These are phyloP conservation scores for Galeopsomyia nigrocyanea DNA, from an alignment of 2,888 invertebrate genomes.

Conservation along the genomic window DNA sequence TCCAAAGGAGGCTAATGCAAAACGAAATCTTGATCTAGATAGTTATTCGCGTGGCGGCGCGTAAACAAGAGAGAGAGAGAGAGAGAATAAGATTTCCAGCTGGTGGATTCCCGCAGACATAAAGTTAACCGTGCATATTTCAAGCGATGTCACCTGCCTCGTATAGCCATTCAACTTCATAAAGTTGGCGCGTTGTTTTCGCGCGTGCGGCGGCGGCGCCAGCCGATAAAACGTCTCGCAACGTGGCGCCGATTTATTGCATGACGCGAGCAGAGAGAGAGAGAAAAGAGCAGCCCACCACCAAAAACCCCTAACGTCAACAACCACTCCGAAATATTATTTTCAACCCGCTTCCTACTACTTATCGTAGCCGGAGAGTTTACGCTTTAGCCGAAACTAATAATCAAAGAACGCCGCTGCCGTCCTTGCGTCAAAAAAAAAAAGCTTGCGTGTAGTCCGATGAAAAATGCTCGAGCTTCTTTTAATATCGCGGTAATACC, in stretches of 20 bases:
- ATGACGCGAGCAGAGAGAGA: too few species aligned
- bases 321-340: too few species aligned
- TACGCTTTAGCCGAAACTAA: too few species aligned
- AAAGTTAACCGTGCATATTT: constrained; percentile 39
- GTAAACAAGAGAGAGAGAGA: constrained; percentile 10
- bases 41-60: background rate
- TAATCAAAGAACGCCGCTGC: too few species aligned
- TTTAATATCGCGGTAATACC: background rate
- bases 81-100: background rate
- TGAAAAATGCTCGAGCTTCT: too few species aligned
- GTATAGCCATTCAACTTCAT: constrained; percentile 38
- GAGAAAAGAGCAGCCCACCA: too few species aligned
- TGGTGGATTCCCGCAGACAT: background rate
- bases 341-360: too few species aligned
- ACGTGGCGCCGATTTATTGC: too few species aligned
- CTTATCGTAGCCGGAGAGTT: too few species aligned
- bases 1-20: constrained; percentile 7
- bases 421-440: too few species aligned
- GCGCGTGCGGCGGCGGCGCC: constrained; percentile 7
- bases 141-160: constrained; percentile 39
- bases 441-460: too few species aligned
- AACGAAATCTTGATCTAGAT: constrained; percentile 31
- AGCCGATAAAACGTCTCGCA: constrained; percentile 30
- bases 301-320: too few species aligned
- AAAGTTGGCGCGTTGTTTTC: constrained; percentile 33